phyloP scores from a whole-genome alignment of 2,113 vertebrate species.

The Sinocyclocheilus anshuiensis region DNA sequence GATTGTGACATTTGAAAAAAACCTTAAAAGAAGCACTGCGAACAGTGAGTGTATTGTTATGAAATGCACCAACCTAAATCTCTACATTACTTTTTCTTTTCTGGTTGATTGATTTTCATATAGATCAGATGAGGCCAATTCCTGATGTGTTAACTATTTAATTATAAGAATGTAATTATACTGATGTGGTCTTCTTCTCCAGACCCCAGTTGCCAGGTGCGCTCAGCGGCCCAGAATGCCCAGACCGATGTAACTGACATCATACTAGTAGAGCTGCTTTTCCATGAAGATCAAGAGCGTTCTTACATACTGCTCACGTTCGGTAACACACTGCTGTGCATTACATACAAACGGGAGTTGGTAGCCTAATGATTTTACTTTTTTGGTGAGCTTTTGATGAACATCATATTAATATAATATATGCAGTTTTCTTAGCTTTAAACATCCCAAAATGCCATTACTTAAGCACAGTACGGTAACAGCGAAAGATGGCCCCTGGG shows the following conservation, averaged over 20 bases:
- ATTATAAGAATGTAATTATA: not conserved
- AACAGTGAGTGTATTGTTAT: not conserved
- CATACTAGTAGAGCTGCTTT: not conserved
- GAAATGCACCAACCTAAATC: not conserved
- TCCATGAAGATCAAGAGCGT: not conserved
- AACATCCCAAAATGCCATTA: no score
- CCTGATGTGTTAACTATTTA: not conserved
- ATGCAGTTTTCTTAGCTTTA: no score
- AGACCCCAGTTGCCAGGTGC: not conserved
- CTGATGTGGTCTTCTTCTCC: not conserved
- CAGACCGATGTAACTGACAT: not conserved
- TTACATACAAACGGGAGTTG: not conserved
- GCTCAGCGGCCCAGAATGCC: not conserved
- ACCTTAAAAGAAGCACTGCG: not conserved
- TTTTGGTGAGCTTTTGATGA: no score
- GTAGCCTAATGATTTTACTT: no score
- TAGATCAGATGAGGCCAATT: not conserved
- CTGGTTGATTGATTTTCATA: not conserved
- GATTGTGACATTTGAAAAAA: not conserved
- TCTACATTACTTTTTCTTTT: not conserved
- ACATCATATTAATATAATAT: no score
- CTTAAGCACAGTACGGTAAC: no score
- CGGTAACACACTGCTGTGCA: not conserved
- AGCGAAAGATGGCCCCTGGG: no score
- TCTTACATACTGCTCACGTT: not conserved